Percentiles rank a stretch among this genome's conserved stretches.
These are phyloP conservation scores for Cyprinodon tularosa DNA, from an alignment of 2,113 vertebrate genomes.

Conservation along the genomic window DNA sequence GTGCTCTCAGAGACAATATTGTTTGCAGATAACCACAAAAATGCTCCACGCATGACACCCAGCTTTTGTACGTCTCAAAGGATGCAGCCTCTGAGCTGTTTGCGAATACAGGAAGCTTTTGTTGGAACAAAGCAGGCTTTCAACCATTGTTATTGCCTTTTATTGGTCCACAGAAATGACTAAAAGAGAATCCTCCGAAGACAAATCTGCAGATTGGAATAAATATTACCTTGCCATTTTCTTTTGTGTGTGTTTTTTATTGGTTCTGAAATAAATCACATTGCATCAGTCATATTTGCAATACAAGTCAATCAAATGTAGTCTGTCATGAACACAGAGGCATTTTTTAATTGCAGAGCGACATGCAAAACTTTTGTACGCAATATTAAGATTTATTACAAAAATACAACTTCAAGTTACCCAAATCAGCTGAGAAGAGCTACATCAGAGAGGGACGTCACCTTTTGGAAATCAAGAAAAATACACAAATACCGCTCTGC, in stretches of 20 bases:
- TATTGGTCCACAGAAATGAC: slow-evolving; percentile 23
- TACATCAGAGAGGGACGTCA: slow-evolving; percentile 30
- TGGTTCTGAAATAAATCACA: slow-evolving; percentile 42
- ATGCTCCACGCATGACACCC: slow-evolving; percentile 29
- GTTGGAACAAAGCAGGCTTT: slow-evolving; percentile 7
- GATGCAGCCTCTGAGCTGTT: slow-evolving; percentile 20
- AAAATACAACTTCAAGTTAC: slow-evolving; percentile 41
- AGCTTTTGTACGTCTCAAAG: slow-evolving; percentile 13
- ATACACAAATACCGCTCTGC: slow-evolving; percentile 32
- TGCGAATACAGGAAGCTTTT: slow-evolving; percentile 21
- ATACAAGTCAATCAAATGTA: slow-evolving; percentile 18
- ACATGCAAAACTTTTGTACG: slow-evolving; percentile 50
- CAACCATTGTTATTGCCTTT: slow-evolving; percentile 6
- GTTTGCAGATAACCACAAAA: slow-evolving; percentile 26
- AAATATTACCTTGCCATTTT: neutral
- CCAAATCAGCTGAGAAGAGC: slow-evolving; percentile 30
- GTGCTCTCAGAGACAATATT: slow-evolving; percentile 50
- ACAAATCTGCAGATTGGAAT: slow-evolving; percentile 1
- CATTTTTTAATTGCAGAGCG: slow-evolving; percentile 33
- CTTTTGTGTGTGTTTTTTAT: slow-evolving; percentile 52
- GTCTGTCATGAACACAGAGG: slow-evolving; percentile 23
- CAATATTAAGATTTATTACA: slow-evolving; percentile 39
- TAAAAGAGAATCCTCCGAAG: slow-evolving; percentile 14
- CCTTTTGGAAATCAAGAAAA: slow-evolving; percentile 26
- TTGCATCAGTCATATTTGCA: slow-evolving; percentile 25